phyloP scores from a whole-genome alignment of 1,140 invertebrate genomes.

The Bombus pyrosoma region DNA sequence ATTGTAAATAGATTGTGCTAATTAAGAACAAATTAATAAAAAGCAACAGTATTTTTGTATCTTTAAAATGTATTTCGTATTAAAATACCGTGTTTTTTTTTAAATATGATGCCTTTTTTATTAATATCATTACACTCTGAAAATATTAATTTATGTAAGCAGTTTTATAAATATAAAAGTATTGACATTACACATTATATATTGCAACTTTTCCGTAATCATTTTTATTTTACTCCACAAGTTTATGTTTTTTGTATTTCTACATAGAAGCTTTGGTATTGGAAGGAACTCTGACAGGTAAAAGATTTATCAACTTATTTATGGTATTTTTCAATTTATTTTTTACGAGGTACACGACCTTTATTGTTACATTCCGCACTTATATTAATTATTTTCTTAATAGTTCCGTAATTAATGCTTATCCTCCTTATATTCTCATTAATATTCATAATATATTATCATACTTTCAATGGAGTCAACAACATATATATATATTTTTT shows the following conservation, averaged over 20 bases:
- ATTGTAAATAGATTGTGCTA: slow-evolving; percentile 25
- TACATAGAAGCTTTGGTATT: no score
- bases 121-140: not conserved
- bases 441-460: slow-evolving; percentile 79
- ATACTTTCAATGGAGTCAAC: slow-evolving; percentile 83
- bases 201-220: no score
- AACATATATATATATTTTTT: slow-evolving; percentile 76
- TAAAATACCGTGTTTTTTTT: slow-evolving; percentile 30
- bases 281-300: not conserved
- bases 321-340: slow-evolving; percentile 72
- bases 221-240: not conserved
- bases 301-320: slow-evolving; percentile 6
- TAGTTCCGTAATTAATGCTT: slow-evolving; percentile 75
- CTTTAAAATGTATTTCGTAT: not conserved
- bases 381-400: slow-evolving; percentile 74
- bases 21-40: not conserved
- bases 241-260: not conserved
- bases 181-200: not conserved
- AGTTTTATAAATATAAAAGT: not conserved
- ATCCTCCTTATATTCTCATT: slow-evolving; percentile 71
- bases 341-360: slow-evolving; percentile 78
- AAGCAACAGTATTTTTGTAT: slow-evolving; percentile 11
- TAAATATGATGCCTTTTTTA: not conserved
- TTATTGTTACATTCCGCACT: slow-evolving; percentile 79
- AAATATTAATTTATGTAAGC: not conserved